phyloP scores from a whole-genome alignment of 2,888 invertebrate genomes.

The Spisula subtruncata region DNA sequence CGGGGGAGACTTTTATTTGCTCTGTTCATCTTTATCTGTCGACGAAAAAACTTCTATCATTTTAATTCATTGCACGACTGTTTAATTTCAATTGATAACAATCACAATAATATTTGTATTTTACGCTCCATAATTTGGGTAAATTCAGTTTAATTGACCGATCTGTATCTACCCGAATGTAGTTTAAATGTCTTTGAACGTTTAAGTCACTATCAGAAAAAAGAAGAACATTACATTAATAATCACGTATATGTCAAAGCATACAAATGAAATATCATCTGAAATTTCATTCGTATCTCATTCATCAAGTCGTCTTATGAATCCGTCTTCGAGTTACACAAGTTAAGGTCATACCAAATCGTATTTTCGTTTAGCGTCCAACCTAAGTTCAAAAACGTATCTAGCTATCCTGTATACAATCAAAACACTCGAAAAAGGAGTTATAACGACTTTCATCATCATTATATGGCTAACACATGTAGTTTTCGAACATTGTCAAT shows the following conservation, averaged over 20 bases:
- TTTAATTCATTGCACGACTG: background rate
- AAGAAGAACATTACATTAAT: background rate
- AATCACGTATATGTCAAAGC: background rate
- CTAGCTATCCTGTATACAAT: too few species aligned
- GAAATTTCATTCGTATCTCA: background rate
- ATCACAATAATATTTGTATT: slow-evolving; percentile 13
- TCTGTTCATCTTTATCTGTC: background rate
- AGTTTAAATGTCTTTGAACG: background rate
- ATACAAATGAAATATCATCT: background rate
- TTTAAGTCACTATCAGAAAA: background rate
- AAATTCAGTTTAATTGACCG: background rate
- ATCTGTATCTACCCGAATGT: background rate
- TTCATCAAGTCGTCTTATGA: background rate
- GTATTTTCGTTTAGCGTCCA: too few species aligned
- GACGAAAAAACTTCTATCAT: background rate
- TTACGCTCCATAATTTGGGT: slow-evolving; percentile 19
- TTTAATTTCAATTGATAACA: slow-evolving; percentile 25
- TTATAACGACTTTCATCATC: too few species aligned
- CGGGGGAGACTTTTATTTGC: background rate
- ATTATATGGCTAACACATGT: too few species aligned
- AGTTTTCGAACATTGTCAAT: too few species aligned
- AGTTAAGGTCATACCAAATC: too few species aligned
- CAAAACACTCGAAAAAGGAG: too few species aligned
- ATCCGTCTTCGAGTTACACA: background rate
- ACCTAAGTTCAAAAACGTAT: too few species aligned